These are phyloP conservation scores for Sebastes kiyomatsui DNA, from an alignment of 2,797 vertebrate genomes.

Conservation along the genomic window DNA sequence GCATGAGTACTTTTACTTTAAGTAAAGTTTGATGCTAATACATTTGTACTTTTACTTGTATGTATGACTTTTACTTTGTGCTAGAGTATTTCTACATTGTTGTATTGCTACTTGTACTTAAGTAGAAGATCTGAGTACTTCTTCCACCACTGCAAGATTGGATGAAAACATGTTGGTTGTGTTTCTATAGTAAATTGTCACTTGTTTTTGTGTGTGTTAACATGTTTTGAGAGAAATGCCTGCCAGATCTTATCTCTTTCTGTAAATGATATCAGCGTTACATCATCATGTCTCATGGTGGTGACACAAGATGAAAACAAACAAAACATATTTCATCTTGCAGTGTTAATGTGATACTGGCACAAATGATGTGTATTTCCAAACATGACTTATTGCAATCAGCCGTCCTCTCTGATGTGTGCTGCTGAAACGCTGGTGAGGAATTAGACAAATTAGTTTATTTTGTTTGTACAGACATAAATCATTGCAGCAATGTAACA, in stretches of 20 bases:
- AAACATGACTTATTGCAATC: background rate
- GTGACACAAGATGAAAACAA: background rate
- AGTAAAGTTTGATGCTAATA: background rate
- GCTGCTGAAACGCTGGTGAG: background rate
- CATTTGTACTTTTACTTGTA: background rate
- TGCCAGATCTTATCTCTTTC: background rate
- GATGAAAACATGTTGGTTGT: background rate
- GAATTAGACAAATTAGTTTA: conserved; percentile 1
- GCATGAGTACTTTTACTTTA: too few species aligned
- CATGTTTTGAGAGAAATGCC: background rate
- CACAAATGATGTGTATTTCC: background rate
- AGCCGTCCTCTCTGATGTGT: background rate
- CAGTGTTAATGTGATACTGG: background rate
- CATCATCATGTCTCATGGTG: background rate
- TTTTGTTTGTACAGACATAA: background rate
- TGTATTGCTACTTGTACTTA: background rate
- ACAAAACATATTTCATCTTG: background rate
- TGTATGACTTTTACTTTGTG: background rate
- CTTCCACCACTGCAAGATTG: background rate
- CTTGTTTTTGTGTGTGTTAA: background rate
- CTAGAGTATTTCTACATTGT: background rate
- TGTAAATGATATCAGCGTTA: background rate
- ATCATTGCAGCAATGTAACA: background rate
- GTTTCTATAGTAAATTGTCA: background rate
- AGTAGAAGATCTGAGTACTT: background rate